These are phyloP conservation scores for Drosophila kanekoi DNA, from an alignment of 2,888 invertebrate species.

Conservation along the genomic window DNA sequence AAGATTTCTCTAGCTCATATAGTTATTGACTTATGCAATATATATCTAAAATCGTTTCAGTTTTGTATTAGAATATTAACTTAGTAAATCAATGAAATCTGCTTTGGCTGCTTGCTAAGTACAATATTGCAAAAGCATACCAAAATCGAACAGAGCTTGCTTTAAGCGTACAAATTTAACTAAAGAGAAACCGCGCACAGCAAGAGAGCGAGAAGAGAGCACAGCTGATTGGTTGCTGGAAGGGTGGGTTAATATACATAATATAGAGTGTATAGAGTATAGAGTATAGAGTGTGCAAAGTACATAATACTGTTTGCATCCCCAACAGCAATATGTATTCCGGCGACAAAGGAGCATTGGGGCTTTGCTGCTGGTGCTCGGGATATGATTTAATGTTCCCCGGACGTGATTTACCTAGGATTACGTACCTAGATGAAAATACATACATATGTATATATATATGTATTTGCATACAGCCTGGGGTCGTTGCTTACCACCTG, in stretches of 20 bases:
- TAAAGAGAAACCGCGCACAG: constrained; percentile 35
- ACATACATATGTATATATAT: too few species aligned
- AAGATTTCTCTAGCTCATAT: too few species aligned
- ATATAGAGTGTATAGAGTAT: not conserved
- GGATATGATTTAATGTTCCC: constrained; percentile 20
- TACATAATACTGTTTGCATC: constrained; percentile 73
- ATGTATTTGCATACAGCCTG: constrained; percentile 25
- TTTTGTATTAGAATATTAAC: too few species aligned
- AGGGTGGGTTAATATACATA: constrained; percentile 49
- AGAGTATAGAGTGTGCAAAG: constrained; percentile 3
- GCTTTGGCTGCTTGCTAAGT: too few species aligned
- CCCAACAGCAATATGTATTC: constrained; percentile 81
- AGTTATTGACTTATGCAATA: too few species aligned
- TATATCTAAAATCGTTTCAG: too few species aligned
- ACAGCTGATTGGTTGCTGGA: constrained; percentile 51
- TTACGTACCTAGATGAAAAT: constrained; percentile 15
- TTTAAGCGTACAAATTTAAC: not conserved
- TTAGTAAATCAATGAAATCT: too few species aligned
- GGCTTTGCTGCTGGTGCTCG: constrained; percentile 28
- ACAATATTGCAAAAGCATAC: constrained; percentile 9
- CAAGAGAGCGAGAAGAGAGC: constrained; percentile 56
- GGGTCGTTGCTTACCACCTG: constrained; percentile 10
- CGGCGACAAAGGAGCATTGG: constrained; percentile 58
- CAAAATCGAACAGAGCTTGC: constrained; percentile 9
- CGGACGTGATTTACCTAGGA: constrained; percentile 20